These are phyloP conservation scores for Gallinago nigripennis DNA, from an alignment of 2,797 vertebrate genomes.

Conservation along the genomic window DNA sequence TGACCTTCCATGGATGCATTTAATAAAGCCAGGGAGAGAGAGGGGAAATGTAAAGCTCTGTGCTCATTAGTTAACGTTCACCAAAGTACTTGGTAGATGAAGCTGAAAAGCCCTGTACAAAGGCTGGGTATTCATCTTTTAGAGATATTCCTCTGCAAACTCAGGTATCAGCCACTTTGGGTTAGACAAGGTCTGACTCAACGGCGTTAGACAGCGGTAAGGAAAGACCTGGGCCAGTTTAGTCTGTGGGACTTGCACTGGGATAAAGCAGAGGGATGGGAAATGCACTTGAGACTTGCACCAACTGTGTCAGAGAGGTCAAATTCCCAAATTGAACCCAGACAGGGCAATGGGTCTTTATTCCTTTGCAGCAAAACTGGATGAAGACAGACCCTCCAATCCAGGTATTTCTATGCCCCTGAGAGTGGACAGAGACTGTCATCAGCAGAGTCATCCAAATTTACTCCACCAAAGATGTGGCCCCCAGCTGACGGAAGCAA, in stretches of 20 bases:
- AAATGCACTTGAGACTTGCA: background rate
- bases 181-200: background rate
- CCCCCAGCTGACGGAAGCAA: background rate
- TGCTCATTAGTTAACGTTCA: background rate
- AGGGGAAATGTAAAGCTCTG: background rate
- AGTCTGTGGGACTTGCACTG: background rate
- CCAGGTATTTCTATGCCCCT: background rate
- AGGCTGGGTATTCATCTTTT: background rate
- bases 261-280: background rate
- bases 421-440: background rate
- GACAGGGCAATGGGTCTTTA: background rate
- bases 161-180: background rate
- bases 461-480: fast-evolving
- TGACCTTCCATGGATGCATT: background rate
- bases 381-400: background rate
- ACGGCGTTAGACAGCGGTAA: background rate
- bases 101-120: background rate
- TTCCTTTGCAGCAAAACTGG: background rate
- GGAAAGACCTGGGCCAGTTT: background rate
- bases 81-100: background rate
- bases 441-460: fast-evolving
- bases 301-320: background rate
- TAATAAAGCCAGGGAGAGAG: background rate
- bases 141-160: background rate
- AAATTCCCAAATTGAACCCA: background rate